Percentiles rank a stretch among this genome's conserved stretches.
phyloP scores from a whole-genome alignment of 1,140 invertebrate genomes.

The Polypedilum vanderplanki region DNA sequence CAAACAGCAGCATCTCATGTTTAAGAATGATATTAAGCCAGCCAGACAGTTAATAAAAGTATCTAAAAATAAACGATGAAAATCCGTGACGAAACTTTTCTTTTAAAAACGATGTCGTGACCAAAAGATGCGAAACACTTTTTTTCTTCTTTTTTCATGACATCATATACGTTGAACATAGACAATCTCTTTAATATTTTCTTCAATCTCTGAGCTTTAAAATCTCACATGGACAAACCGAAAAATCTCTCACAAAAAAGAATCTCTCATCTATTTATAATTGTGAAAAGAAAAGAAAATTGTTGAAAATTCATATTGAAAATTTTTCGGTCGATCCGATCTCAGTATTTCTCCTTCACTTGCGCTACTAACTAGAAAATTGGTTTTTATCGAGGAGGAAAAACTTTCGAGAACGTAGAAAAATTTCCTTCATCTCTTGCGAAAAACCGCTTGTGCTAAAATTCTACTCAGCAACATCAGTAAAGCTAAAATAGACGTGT shows the following conservation, averaged over 20 bases:
- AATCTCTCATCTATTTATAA: slow-evolving; percentile 20
- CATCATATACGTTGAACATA: too few relatives aligned
- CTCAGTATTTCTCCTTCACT: slow-evolving; percentile 24
- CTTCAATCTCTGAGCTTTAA: too few relatives aligned
- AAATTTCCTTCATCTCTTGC: too few relatives aligned
- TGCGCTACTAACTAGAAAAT: slow-evolving; percentile 22
- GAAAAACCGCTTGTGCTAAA: neutral
- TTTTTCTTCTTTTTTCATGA: too few relatives aligned
- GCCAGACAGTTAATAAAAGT: too few relatives aligned
- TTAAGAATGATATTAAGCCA: too few relatives aligned
- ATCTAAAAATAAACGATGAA: slow-evolving; percentile 8
- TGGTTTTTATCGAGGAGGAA: neutral
- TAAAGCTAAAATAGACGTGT: neutral
- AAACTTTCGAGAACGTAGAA: neutral
- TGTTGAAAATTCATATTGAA: neutral
- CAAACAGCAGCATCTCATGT: too few relatives aligned
- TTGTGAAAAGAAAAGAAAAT: slow-evolving; percentile 14
- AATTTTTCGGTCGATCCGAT: neutral
- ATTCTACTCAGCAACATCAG: neutral
- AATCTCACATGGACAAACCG: too few relatives aligned
- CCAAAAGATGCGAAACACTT: too few relatives aligned
- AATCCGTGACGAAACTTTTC: neutral
- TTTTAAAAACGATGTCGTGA: neutral
- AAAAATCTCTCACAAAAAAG: too few relatives aligned
- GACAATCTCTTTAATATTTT: too few relatives aligned